A percentile compares a stretch with the other conserved stretches of the same genome.
phyloP scores from a whole-genome alignment of 2,797 vertebrate genomes.

The Myoxocephalus aenaeus region DNA sequence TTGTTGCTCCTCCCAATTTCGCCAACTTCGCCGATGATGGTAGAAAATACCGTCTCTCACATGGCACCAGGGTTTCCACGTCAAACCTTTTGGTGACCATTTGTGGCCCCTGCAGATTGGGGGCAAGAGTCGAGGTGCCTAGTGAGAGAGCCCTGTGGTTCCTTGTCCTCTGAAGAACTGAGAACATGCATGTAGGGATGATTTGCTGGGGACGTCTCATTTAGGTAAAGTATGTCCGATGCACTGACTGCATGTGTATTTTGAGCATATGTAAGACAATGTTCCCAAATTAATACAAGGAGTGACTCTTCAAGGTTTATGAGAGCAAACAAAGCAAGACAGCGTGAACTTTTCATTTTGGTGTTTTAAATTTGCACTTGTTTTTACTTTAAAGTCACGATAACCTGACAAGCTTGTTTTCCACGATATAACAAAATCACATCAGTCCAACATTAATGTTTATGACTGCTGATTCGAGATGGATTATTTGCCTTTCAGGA shows the following conservation, averaged over 20 bases:
- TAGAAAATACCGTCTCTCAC: slow-evolving; percentile 42
- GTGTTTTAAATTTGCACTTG: neutral
- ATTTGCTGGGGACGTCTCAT: neutral
- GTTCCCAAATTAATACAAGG: neutral
- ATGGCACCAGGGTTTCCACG: neutral
- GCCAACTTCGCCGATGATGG: slow-evolving; percentile 25
- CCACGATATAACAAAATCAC: neutral
- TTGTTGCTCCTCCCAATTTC: no score
- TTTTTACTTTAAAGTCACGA: neutral
- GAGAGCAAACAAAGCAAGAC: neutral
- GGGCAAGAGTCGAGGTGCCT: neutral
- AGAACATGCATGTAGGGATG: neutral
- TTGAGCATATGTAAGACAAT: neutral
- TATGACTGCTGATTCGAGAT: no score
- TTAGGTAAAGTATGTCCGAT: neutral
- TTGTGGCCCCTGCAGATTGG: neutral
- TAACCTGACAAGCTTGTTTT: neutral
- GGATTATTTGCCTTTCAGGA: neutral
- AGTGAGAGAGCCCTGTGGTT: neutral
- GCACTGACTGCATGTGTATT: neutral
- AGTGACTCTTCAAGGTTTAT: neutral
- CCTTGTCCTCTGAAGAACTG: neutral
- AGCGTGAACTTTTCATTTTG: neutral
- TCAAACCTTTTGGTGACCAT: slow-evolving; percentile 43
- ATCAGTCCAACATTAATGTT: neutral